Evolutionary conservation across 1,140 invertebrate species (phyloP), one percentile per base, ranked within the genome.

Genomic region (Trachymyrmex cornetzi): DNA sequence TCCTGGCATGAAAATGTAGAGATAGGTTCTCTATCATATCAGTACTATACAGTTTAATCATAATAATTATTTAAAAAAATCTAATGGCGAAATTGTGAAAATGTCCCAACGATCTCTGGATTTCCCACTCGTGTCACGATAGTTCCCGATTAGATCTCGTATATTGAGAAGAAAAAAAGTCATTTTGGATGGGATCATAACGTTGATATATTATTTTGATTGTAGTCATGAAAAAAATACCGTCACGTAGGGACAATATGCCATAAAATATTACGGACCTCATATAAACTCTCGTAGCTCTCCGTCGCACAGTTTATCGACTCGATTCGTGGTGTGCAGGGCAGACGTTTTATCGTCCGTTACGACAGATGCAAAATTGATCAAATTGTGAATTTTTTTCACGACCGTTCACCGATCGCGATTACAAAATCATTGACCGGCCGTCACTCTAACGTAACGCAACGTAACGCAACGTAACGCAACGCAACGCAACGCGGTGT

Each of bases 351-450:
- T 90, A 74, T 67, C 88, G 84, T 9, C 3, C 12, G n/a, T 27
- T 44, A 22, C 34, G 24, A 87, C 55, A 57, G 67, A 85, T 87
- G 59, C 61, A 22, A 34, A 75, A 89, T 89, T 87, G 77, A 90
- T 87, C 71, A 82, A 90, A 87, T 87, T 90, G 63, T 16, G 27
- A 64, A 77, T 79, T 85, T 81, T 77, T 86, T 71, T 38, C 38
- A 48, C 67, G 16, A 24, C 61, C 84, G 48, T 53, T 44, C 27
- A 63, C 11, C 75, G 24, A 57, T 63, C 81, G 53, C 55, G 64
- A 87, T 90, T 80, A 88, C 69, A 79, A 90, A 88, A 90, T 90
- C 75, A 88, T 90, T 87, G 89, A 90, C 50, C 89, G 72, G 27
- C 55, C 55, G 63, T 22, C 72, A 72, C 74, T 88, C 84, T 27